A percentile compares a stretch with the other conserved stretches of the same genome.
Conservation (phyloP, 37 sponge, comb jelly and placozoan genomes). For the Haliclona indistincta region DNA sequence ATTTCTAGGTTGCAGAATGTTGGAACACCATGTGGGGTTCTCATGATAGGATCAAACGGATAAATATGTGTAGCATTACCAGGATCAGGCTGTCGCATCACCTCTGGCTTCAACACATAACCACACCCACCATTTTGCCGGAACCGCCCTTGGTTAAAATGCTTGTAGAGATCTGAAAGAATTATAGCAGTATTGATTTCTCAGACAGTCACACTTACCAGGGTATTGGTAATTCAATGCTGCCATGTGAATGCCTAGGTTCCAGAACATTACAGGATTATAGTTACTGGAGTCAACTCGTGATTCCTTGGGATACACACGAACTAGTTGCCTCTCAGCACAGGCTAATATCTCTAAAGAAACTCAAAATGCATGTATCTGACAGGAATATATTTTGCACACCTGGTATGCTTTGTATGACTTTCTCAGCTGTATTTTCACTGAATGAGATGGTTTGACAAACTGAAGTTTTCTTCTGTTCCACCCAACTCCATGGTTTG, state of each 20-base stretch:
- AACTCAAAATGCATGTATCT: background rate
- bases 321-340: conserved; percentile 17
- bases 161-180: conserved; percentile 4
- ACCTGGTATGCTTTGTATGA: background rate
- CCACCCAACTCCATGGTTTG: conserved; percentile 30
- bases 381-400: background rate
- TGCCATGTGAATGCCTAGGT: conserved; percentile 37
- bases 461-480: background rate
- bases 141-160: conserved; percentile 40
- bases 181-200: background rate
- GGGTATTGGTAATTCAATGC: conserved; percentile 40
- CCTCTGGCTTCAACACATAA: conserved; percentile 48
- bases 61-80: background rate
- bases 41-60: background rate
- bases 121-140: conserved; percentile 49
- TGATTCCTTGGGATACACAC: conserved; percentile 27
- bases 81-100: conserved; percentile 15
- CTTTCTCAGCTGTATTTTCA: conserved; percentile 5
- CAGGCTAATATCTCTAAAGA: conserved; percentile 17
- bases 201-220: background rate
- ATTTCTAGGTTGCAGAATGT: conserved; percentile 4
- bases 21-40: conserved; percentile 3
- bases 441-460: conserved; percentile 29
- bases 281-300: conserved; percentile 37
- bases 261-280: conserved; percentile 31